These are phyloP conservation scores for Barypeithes pellucidus DNA, from an alignment of 2,888 invertebrate species.

Conservation along the genomic window DNA sequence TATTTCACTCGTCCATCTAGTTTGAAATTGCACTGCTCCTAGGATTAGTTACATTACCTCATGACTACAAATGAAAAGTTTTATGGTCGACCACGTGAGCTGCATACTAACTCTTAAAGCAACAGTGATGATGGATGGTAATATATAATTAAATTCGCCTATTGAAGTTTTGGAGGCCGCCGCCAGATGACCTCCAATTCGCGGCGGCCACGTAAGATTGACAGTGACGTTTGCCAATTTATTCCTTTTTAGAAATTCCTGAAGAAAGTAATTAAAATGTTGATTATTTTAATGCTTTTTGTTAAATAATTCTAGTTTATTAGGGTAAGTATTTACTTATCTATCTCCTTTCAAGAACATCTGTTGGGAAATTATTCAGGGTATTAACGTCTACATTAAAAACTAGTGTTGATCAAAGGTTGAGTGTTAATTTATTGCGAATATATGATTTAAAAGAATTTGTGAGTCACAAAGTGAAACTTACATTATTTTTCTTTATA, in stretches of 20 bases:
- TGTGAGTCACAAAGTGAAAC: constrained; percentile 30
- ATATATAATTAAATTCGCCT: too few species aligned
- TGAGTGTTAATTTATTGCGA: constrained; percentile 28
- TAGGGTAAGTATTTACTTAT: constrained; percentile 33
- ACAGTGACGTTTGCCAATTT: constrained; percentile 64
- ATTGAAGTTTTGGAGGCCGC: not conserved
- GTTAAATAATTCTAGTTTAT: constrained; percentile 34
- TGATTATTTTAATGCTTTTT: constrained; percentile 33
- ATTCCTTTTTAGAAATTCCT: constrained; percentile 46
- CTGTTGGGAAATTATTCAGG: not conserved
- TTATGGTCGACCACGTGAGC: too few species aligned
- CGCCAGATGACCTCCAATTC: constrained; percentile 23
- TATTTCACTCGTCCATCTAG: too few species aligned
- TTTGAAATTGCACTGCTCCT: too few species aligned
- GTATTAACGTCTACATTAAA: not conserved
- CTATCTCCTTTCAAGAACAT: not conserved
- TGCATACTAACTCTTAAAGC: too few species aligned
- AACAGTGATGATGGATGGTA: too few species aligned
- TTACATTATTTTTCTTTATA: constrained; percentile 23
- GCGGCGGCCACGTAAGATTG: constrained; percentile 67
- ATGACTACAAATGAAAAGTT: too few species aligned
- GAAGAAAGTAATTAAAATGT: constrained; percentile 41
- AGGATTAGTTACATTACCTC: too few species aligned
- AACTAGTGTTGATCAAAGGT: constrained; percentile 47
- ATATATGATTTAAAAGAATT: constrained; percentile 9